These are phyloP conservation scores for Agelas oroides DNA, from an alignment of 37 sponge, comb jelly and placozoan genomes.

Conservation along the genomic window DNA sequence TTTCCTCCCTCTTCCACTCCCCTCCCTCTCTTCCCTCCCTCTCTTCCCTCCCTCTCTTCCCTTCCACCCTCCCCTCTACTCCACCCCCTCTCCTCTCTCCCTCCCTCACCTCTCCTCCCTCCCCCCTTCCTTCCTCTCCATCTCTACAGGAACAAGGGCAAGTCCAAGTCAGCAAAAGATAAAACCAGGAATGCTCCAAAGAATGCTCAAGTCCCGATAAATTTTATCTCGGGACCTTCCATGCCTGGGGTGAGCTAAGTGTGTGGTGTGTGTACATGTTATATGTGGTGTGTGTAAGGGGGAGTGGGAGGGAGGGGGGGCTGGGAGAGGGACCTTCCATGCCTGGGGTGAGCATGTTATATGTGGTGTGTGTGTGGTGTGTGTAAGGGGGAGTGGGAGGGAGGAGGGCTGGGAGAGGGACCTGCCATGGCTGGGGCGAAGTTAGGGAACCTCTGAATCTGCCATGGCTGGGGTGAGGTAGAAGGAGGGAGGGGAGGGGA, in stretches of 20 bases:
- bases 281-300: background rate
- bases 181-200: constrained; percentile 19
- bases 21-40: too few species aligned
- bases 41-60: background rate
- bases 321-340: too few species aligned
- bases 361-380: background rate
- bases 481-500: too few species aligned
- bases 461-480: too few species aligned
- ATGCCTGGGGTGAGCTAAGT: background rate
- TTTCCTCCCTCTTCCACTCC: constrained; percentile 4
- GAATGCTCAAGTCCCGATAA: background rate
- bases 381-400: background rate
- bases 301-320: too few species aligned
- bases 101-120: background rate
- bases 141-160: constrained; percentile 6
- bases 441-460: too few species aligned
- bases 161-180: constrained; percentile 59
- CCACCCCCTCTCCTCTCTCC: background rate
- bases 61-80: background rate
- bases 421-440: too few species aligned
- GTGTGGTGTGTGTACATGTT: too few species aligned
- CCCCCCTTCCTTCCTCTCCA: background rate
- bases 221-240: constrained; percentile 19
- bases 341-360: too few species aligned
- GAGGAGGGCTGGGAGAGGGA: too few species aligned